Evolutionary conservation across 2,888 invertebrate species (phyloP), one percentile per base, ranked within the genome.

Genomic region (Biston stratarius): DNA sequence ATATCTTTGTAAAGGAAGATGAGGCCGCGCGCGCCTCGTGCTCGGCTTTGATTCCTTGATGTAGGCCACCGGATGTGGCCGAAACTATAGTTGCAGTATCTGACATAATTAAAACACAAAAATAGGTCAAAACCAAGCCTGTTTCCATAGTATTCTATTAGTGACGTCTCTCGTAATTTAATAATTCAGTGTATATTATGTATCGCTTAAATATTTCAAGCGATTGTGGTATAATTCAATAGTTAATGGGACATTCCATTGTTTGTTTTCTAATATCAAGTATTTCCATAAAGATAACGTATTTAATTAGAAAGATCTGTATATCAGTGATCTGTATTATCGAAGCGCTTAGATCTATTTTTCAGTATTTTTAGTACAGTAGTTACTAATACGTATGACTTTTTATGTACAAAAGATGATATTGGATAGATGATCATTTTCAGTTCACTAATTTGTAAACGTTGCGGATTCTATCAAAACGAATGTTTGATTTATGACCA

Each of bases 241-340:
- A 61, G 45, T 53, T 47, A 53, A 53, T 53, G 24, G 24, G 24
- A 38, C 42, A 49, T 56, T 56, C 56, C 38, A 2, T 51, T 6
- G 12, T 34, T 51, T 33, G 8, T n/a, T 9, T 6, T 36, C 34
- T 12, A 51, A n/a, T 12, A 6, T n/a, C 34, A 8, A 9, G 6
- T 47, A 14, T 33, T 33, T 2, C 6, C 10, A 51, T 6, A 14
- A 47, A 45, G 52, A 64, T 64, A 11, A 10, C 3, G 44, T 33
- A 51, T 12, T 49, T 24, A 59, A 24, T 9, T 3, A 42, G 6
- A 34, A 45, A 33, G 5, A 48, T 57, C 45, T 58, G 38, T 58
- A 33, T 24, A 10, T 15, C 15, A 7, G 11, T 44, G 53, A 53
- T 55, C 61, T 45, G 53, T 38, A 61, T 53, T 47, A 47, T 55